Evolutionary conservation across 2,797 vertebrate species (phyloP).

Genomic region (Columba guinea): DNA sequence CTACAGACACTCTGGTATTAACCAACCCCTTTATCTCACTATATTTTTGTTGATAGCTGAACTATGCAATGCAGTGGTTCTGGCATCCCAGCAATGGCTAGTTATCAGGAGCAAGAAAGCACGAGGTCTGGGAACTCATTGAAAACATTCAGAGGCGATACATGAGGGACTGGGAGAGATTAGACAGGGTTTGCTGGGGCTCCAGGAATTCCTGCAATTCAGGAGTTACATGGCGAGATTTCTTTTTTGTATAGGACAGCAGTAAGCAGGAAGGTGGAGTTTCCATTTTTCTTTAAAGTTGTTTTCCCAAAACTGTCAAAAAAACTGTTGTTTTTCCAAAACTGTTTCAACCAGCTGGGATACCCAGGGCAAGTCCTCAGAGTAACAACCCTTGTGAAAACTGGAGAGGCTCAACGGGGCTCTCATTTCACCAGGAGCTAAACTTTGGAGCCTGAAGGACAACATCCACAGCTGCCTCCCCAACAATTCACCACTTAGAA

Average conservation of each 20-base stretch:
- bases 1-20: constrained; percentile 21
- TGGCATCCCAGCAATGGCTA: constrained; percentile 71
- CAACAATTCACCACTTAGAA: neutral
- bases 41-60: constrained; percentile 71
- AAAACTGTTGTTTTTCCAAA: neutral
- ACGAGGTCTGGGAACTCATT: constrained; percentile 68
- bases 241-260: neutral
- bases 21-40: constrained; percentile 65
- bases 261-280: neutral
- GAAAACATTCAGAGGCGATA: constrained; percentile 70
- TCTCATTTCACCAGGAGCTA: constrained; percentile 17
- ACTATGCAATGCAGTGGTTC: constrained; percentile 67
- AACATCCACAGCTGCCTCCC: constrained; percentile 22
- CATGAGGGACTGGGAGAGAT: constrained; percentile 62
- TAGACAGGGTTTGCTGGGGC: constrained; percentile 57
- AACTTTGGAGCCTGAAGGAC: neutral
- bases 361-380: neutral
- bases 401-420: neutral
- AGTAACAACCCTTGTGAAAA: neutral
- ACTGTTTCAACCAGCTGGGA: neutral
- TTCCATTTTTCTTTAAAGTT: neutral
- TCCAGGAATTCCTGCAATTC: constrained; percentile 72
- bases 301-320: neutral
- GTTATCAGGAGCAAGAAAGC: constrained; percentile 70
- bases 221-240: neutral